A percentile compares a stretch with the other conserved stretches of the same genome.
Evolutionary conservation across 2,888 invertebrate genomes (phyloP).

Genomic region (Oegoconia quadripuncta): DNA sequence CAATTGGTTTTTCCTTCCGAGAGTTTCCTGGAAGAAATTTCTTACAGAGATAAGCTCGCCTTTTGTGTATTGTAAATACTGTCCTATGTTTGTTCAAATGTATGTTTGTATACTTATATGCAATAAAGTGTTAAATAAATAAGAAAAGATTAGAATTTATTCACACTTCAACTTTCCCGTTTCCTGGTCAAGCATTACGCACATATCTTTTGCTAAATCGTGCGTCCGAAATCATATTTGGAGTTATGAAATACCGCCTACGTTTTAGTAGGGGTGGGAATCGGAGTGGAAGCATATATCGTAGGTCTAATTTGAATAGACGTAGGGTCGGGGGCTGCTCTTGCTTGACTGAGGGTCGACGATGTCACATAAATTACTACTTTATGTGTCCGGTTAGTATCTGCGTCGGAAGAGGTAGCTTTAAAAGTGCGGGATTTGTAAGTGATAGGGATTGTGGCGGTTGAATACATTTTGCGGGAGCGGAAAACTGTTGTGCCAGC

Average conservation of each 20-base stretch:
- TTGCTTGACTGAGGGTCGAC: slow-evolving; percentile 49
- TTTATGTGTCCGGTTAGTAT: slow-evolving; percentile 48
- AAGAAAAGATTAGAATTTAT: too few species aligned
- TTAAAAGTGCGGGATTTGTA: slow-evolving; percentile 27
- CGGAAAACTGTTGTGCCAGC: neutral
- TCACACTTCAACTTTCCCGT: neutral
- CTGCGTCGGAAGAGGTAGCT: slow-evolving; percentile 25
- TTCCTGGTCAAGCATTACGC: slow-evolving; percentile 26
- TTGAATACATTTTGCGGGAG: neutral
- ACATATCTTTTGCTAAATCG: slow-evolving; percentile 42
- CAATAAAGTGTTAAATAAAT: too few species aligned
- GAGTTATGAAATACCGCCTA: slow-evolving; percentile 39
- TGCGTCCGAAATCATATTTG: slow-evolving; percentile 44
- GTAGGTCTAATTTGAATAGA: slow-evolving; percentile 57
- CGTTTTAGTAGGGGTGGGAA: slow-evolving; percentile 9
- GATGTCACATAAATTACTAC: slow-evolving; percentile 56
- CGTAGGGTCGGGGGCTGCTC: slow-evolving; percentile 35
- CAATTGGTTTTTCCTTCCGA: too few species aligned
- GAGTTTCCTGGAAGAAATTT: too few species aligned
- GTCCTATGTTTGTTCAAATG: too few species aligned
- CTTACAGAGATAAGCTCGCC: too few species aligned
- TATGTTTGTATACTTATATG: too few species aligned
- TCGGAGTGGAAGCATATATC: slow-evolving; percentile 33
- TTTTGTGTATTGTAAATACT: too few species aligned
- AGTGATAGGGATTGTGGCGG: slow-evolving; percentile 15